A percentile compares a stretch with the other conserved stretches of the same genome.
Evolutionary conservation across 2,888 invertebrate genomes (phyloP).

Genomic region (Rhyacophila evoluta): DNA sequence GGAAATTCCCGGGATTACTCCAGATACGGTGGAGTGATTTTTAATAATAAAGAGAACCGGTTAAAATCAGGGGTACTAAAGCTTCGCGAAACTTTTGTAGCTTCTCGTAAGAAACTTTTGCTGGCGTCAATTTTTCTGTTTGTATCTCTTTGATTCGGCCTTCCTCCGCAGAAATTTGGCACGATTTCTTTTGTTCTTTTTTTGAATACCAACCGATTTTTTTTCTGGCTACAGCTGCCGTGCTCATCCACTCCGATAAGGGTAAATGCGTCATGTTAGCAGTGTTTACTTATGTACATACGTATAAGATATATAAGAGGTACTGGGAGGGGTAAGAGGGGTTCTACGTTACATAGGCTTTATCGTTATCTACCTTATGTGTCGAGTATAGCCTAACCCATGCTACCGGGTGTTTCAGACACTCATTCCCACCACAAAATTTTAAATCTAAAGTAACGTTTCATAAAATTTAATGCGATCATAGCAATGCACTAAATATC

Average conservation of each 20-base stretch:
- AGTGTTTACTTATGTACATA: slow-evolving; percentile 17
- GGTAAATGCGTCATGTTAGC: slow-evolving; percentile 22
- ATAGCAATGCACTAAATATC: no score
- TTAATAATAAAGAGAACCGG: neutral
- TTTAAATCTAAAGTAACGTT: no score
- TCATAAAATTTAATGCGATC: no score
- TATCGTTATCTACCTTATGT: slow-evolving; percentile 48
- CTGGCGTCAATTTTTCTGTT: neutral
- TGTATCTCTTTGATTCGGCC: neutral
- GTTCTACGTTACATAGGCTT: slow-evolving; percentile 37
- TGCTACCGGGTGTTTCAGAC: neutral
- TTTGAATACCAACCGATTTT: slow-evolving; percentile 13
- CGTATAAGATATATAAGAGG: slow-evolving; percentile 5
- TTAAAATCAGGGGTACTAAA: neutral
- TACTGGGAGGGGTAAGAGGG: slow-evolving; percentile 18
- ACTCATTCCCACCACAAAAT: no score
- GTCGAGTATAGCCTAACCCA: slow-evolving; percentile 50
- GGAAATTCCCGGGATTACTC: no score
- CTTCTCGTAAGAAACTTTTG: neutral
- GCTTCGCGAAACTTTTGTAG: neutral
- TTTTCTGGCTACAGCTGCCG: slow-evolving; percentile 16
- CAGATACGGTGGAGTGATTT: no score
- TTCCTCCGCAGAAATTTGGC: slow-evolving; percentile 9
- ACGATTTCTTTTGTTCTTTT: slow-evolving; percentile 18
- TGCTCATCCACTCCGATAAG: slow-evolving; percentile 24